These are phyloP conservation scores for Emberiza fucata DNA, from an alignment of 2,113 vertebrate species.

Conservation along the genomic window DNA sequence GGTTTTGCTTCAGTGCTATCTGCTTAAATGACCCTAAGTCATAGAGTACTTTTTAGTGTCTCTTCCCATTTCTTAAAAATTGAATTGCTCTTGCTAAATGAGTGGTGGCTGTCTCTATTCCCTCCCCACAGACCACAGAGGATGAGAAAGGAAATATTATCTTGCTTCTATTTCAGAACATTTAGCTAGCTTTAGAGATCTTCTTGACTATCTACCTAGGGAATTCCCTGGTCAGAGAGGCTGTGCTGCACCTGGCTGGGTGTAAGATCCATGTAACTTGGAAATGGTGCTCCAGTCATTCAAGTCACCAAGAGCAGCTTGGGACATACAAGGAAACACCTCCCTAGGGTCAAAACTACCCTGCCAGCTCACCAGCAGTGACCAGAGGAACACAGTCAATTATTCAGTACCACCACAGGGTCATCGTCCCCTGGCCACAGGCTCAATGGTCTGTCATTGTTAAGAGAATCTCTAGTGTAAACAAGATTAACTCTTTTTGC, in stretches of 20 bases:
- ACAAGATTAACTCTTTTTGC: not conserved
- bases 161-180: conserved; percentile 21
- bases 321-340: not conserved
- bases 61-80: conserved; percentile 51
- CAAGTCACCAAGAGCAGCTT: not conserved
- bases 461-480: not conserved
- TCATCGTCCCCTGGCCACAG: not conserved
- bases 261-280: not conserved
- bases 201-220: not conserved
- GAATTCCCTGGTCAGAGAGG: not conserved
- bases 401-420: not conserved
- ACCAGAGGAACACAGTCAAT: not conserved
- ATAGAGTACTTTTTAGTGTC: conserved; percentile 8
- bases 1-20: conserved; percentile 24
- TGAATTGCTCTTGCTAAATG: conserved; percentile 47
- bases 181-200: not conserved
- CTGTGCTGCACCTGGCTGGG: not conserved
- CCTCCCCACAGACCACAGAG: conserved; percentile 15
- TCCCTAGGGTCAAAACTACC: not conserved
- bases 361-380: not conserved
- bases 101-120: conserved; percentile 41
- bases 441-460: rapidly evolving
- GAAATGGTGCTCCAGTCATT: not conserved
- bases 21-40: conserved; percentile 43
- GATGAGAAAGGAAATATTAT: conserved; percentile 4